Evolutionary conservation across 2,888 invertebrate genomes (phyloP).

Genomic region (Meteorus colon): DNA sequence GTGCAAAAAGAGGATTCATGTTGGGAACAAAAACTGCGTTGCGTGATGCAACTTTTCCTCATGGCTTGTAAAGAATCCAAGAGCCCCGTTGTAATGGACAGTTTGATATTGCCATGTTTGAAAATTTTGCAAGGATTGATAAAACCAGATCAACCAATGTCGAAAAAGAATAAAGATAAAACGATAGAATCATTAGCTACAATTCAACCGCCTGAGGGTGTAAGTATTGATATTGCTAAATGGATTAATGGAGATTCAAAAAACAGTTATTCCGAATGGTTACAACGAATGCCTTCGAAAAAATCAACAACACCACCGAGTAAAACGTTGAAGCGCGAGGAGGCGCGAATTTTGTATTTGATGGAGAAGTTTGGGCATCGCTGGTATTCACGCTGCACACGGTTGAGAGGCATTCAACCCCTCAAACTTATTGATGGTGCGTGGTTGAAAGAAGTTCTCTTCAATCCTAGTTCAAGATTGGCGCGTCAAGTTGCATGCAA

Average conservation of each 20-base stretch:
- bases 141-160: conserved; percentile 78
- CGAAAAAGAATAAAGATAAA: conserved; percentile 77
- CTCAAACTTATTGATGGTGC: conserved; percentile 81
- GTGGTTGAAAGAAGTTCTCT: conserved; percentile 94
- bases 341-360: conserved; percentile 76
- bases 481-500: conserved; percentile 92
- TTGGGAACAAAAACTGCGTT: conserved; percentile 94
- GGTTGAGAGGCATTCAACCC: conserved; percentile 76
- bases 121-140: conserved; percentile 91
- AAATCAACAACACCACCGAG: conserved; percentile 62
- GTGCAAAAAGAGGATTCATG: conserved; percentile 95
- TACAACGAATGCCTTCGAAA: conserved; percentile 77
- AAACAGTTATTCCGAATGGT: conserved; percentile 84
- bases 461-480: conserved; percentile 91
- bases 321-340: conserved; percentile 65
- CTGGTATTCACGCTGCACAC: conserved; percentile 76
- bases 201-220: conserved; percentile 76
- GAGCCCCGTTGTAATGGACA: conserved; percentile 91
- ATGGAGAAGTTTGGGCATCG: conserved; percentile 84
- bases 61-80: conserved; percentile 84
- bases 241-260: conserved; percentile 83
- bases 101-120: conserved; percentile 93
- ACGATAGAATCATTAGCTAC: conserved; percentile 75
- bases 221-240: conserved; percentile 82
- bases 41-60: conserved; percentile 91